These are phyloP conservation scores for Hylia prasina DNA, from an alignment of 2,113 vertebrate species.

Conservation along the genomic window DNA sequence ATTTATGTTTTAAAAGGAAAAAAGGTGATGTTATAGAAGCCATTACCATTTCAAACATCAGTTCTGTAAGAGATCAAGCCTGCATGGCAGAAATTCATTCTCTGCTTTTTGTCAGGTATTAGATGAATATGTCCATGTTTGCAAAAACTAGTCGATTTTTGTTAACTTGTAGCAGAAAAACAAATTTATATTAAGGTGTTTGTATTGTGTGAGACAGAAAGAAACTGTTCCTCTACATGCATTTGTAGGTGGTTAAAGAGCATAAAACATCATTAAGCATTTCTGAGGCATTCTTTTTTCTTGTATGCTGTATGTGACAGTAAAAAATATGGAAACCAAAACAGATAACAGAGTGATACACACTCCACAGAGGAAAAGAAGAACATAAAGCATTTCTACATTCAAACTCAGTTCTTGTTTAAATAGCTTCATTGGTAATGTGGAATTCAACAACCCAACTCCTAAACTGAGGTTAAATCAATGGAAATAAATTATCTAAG, in stretches of 20 bases:
- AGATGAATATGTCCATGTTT: background rate
- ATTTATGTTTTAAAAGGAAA: background rate
- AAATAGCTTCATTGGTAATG: background rate
- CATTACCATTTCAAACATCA: background rate
- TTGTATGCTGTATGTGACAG: background rate
- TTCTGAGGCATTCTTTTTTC: background rate
- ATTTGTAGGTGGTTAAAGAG: background rate
- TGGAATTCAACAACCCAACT: background rate
- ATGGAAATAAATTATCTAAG: background rate
- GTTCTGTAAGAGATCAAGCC: background rate
- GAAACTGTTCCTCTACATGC: background rate
- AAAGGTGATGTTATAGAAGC: background rate
- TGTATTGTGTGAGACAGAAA: background rate
- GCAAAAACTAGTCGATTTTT: background rate
- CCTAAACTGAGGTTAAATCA: background rate
- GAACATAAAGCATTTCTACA: background rate
- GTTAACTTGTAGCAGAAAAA: background rate
- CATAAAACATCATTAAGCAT: background rate
- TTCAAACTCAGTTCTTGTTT: background rate
- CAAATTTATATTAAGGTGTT: background rate
- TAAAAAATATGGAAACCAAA: background rate
- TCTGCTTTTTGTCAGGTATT: background rate
- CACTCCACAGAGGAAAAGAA: background rate
- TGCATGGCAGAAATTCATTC: background rate
- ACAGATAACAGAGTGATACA: background rate